Evolutionary conservation across 2,797 vertebrate genomes (phyloP).

Genomic region (Semotilus atromaculatus): DNA sequence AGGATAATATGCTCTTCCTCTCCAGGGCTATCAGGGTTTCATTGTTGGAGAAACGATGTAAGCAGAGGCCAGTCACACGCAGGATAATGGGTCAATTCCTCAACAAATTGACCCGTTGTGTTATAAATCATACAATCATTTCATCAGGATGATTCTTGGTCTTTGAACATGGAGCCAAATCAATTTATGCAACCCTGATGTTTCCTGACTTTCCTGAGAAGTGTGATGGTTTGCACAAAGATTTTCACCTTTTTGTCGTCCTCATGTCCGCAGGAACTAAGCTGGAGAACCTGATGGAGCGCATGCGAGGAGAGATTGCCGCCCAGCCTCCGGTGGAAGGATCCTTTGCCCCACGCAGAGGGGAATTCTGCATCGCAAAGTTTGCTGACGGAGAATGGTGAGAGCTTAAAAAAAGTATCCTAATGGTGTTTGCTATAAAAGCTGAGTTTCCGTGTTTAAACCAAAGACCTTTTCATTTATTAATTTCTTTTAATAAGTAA

Average conservation of each 20-base stretch:
- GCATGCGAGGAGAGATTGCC: conserved; percentile 92
- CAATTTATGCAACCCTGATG: background rate
- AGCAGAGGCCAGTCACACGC: conserved; percentile 63
- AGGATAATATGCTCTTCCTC: conserved; percentile 54
- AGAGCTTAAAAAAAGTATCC: conserved; percentile 44
- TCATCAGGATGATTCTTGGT: background rate
- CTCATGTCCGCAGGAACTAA: conserved; percentile 81
- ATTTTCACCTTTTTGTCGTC: conserved; percentile 3
- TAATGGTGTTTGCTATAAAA: background rate
- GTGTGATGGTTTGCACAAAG: background rate
- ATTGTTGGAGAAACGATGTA: conserved; percentile 55
- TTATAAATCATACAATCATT: conserved; percentile 11
- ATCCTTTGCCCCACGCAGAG: conserved; percentile 85
- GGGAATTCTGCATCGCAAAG: conserved; percentile 95
- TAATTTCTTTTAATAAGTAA: conserved; percentile 13
- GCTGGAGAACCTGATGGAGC: conserved; percentile 96
- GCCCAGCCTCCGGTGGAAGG: conserved; percentile 91
- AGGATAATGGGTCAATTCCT: conserved; percentile 5
- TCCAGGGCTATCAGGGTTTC: conserved; percentile 22
- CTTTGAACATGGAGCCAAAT: background rate
- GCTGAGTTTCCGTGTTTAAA: background rate
- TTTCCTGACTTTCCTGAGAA: background rate
- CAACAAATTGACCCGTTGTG: background rate
- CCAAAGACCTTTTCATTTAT: conserved; percentile 1
- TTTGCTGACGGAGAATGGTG: conserved; percentile 96